Percentiles rank a stretch among this genome's conserved stretches.
Conservation (phyloP, 2,888 invertebrate genomes). For the Herminia tarsipennalis region DNA sequence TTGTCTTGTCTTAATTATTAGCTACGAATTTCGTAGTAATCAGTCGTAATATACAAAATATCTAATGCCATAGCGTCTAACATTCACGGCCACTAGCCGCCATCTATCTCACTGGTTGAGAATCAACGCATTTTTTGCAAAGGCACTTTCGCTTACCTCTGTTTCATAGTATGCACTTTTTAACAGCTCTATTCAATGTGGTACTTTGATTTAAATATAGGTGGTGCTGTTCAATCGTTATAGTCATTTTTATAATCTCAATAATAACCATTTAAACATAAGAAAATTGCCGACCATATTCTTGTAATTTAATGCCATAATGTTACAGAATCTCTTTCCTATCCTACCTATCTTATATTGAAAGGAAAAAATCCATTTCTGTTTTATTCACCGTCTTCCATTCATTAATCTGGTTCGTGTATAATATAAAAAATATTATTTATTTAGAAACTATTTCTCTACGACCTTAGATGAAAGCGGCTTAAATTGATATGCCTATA, state of each 20-base stretch:
- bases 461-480: background rate
- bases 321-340: too few species aligned
- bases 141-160: constrained; percentile 22
- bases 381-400: background rate
- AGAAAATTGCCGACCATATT: too few species aligned
- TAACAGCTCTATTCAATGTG: constrained; percentile 1
- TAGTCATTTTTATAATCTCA: too few species aligned
- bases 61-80: too few species aligned
- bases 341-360: too few species aligned
- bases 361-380: too few species aligned
- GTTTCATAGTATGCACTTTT: background rate
- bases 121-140: constrained; percentile 19
- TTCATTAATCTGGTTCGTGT: background rate
- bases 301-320: too few species aligned
- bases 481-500: constrained; percentile 6
- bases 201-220: constrained; percentile 17
- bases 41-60: too few species aligned
- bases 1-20: too few species aligned
- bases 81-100: constrained; percentile 11
- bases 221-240: constrained; percentile 28
- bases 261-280: too few species aligned
- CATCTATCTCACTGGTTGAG: constrained; percentile 23
- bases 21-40: too few species aligned
- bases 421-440: background rate
- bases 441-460: background rate